Percentiles rank a stretch among this genome's conserved stretches.
Conservation (phyloP, 2,797 vertebrate species). For the Falco berigora region DNA sequence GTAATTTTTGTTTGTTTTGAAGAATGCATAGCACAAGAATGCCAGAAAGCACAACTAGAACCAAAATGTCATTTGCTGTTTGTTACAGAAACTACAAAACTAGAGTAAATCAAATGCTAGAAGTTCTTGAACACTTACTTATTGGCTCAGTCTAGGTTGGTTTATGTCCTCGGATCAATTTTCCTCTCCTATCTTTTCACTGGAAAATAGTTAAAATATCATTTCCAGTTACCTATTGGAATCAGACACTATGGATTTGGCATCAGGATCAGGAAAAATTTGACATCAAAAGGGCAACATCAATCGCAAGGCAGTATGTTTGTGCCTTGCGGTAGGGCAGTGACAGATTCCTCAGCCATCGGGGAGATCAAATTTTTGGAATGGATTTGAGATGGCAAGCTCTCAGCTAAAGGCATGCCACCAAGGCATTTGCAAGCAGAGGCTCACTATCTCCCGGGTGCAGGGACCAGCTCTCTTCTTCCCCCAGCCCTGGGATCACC, state of each 20-base stretch:
- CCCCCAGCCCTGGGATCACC: background rate
- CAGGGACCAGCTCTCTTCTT: background rate
- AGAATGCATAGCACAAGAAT: background rate
- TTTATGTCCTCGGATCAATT: background rate
- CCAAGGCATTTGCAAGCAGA: background rate
- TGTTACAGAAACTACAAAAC: background rate
- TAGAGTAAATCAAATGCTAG: background rate
- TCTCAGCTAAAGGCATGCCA: background rate
- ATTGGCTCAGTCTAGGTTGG: background rate
- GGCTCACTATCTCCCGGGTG: background rate
- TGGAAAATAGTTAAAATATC: background rate
- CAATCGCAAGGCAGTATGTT: background rate
- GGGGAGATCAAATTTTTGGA: constrained; percentile 10
- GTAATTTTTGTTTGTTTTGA: background rate
- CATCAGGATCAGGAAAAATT: background rate
- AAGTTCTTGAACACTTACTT: background rate
- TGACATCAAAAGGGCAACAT: constrained; percentile 15
- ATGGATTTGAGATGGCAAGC: background rate
- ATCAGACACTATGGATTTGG: background rate
- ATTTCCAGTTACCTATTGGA: background rate
- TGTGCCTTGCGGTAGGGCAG: background rate
- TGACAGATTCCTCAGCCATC: background rate
- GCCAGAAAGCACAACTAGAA: background rate
- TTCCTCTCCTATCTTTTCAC: background rate
- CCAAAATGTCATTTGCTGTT: background rate